Evolutionary conservation across 2,113 vertebrate genomes (phyloP).

Genomic region (Tricholaema leucomelas): DNA sequence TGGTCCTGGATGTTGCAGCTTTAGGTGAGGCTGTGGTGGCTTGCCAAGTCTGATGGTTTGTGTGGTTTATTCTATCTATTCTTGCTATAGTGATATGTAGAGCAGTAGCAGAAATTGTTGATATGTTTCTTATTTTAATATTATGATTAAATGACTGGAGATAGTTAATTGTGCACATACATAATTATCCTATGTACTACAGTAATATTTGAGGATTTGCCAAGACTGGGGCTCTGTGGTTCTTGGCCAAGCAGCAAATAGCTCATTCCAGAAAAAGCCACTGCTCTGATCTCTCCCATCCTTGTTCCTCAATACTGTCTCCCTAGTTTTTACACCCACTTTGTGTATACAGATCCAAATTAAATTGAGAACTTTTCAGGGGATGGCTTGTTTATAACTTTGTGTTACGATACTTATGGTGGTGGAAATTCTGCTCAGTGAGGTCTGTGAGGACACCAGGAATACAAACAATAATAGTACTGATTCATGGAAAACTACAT

Average conservation of each 20-base stretch:
- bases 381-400: slow-evolving; percentile 28
- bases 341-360: background rate
- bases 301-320: slow-evolving; percentile 18
- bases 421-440: slow-evolving; percentile 12
- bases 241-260: slow-evolving; percentile 14
- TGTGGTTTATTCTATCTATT: background rate
- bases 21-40: background rate
- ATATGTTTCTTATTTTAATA: slow-evolving; percentile 19
- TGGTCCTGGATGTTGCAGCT: background rate
- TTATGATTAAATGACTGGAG: slow-evolving; percentile 16
- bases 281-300: slow-evolving; percentile 17
- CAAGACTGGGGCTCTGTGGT: background rate
- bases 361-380: slow-evolving; percentile 21
- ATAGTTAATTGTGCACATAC: slow-evolving; percentile 2
- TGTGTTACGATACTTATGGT: background rate
- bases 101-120: slow-evolving; percentile 6
- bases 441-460: slow-evolving; percentile 15
- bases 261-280: background rate
- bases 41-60: background rate
- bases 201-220: background rate
- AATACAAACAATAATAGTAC: slow-evolving; percentile 44
- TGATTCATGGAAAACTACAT: slow-evolving; percentile 13
- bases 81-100: background rate
- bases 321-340: slow-evolving; percentile 9
- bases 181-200: background rate